Percentiles rank a stretch among this genome's conserved stretches.
Evolutionary conservation across 2,888 invertebrate genomes (phyloP).

Genomic region (Chironomus tentans): DNA sequence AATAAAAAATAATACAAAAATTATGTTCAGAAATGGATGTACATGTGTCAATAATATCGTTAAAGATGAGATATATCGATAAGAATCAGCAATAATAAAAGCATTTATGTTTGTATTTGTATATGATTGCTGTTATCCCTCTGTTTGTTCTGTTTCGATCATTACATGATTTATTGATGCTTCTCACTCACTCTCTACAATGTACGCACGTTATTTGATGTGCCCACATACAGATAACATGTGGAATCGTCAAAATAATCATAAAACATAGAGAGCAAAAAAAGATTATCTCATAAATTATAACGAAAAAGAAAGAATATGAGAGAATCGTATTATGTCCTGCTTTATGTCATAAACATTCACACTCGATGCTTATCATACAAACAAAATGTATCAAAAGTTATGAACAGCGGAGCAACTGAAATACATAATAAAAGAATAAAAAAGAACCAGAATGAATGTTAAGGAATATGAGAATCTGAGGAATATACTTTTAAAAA

Average conservation of each 20-base stretch:
- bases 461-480: too few relatives aligned
- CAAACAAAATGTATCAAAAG: too few relatives aligned
- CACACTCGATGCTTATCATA: background rate
- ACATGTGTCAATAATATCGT: background rate
- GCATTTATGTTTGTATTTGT: background rate
- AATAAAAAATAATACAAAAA: background rate
- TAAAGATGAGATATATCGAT: constrained; percentile 3
- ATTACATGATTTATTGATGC: constrained; percentile 14
- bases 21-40: background rate
- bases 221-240: background rate
- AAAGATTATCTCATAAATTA: background rate
- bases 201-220: background rate
- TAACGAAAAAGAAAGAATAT: background rate
- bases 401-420: background rate
- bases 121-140: background rate
- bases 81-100: constrained; percentile 18
- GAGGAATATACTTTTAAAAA: too few relatives aligned
- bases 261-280: background rate
- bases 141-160: constrained; percentile 7
- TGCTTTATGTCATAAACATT: background rate
- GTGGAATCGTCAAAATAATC: background rate
- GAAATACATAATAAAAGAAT: background rate
- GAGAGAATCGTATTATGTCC: background rate
- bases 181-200: background rate
- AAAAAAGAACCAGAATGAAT: too few relatives aligned